Evolutionary conservation across 2,888 invertebrate genomes (phyloP), one percentile per base, ranked within the genome.

Genomic region (Tipula helvola): DNA sequence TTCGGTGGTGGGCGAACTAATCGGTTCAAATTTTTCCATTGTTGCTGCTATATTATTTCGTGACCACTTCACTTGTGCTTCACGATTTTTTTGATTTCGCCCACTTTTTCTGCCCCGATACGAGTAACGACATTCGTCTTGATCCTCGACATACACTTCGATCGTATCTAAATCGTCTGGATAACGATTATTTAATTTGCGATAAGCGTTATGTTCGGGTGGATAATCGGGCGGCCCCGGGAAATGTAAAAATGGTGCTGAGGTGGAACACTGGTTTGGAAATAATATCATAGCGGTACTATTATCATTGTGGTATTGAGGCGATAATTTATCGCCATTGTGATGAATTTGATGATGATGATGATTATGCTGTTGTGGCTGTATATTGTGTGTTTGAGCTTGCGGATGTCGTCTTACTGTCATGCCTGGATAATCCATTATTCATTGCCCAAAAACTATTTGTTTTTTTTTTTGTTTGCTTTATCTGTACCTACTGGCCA

Each of bases 211-310:
- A 88, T 90, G 90, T 88, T 90, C 91, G 85, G 95, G 94, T 88
- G 95, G 95, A 91, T 95, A 95, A 88, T 95, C 94, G 88, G 95
- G 94, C 89, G 96, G 95, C 88, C 95, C 96, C 88, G 95, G 94
- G 91, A 96, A 96, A 92, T 95, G 95, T 92, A 96, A 93, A 92
- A 92, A 92, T 87, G 93, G 92, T 88, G 92, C 92, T 86, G 90
- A 89, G 87, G 91, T 85, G 5, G 84, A 84, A 84, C 84, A 84
- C 41, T 84, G 84, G 39, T 84, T 84, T 84, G 84, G 84, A 84
- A 84, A 84, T 84, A 84, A 84, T 39, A 84, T 84, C 84, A 84
- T 84, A 39, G 84, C 84, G 7, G 84, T 16, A 41, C 84, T 84
- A 84, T 84, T 84, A 84, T 84, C 84, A 84, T 84, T 84, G 3